Percentiles rank a stretch among this genome's conserved stretches.
These are phyloP conservation scores for Himalopsyche kuldschensis DNA, from an alignment of 2,888 invertebrate species.

Conservation along the genomic window DNA sequence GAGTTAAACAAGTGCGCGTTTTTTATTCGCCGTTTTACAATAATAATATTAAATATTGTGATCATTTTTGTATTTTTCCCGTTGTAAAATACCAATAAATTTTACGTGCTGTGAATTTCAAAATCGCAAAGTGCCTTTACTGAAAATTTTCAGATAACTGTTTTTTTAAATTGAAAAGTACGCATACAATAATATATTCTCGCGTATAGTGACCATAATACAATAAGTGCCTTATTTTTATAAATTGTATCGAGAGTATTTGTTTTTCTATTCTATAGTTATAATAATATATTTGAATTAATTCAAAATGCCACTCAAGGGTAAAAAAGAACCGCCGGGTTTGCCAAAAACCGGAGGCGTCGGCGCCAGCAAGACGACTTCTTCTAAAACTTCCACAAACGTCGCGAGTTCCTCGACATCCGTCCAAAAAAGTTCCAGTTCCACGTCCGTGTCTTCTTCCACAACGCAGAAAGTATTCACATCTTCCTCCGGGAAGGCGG, in stretches of 20 bases:
- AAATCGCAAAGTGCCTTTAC: background rate
- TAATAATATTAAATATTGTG: background rate
- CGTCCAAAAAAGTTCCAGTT: slow-evolving; percentile 51
- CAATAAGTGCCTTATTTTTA: slow-evolving; percentile 18
- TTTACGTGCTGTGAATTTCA: background rate
- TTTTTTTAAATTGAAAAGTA: background rate
- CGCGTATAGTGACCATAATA: background rate
- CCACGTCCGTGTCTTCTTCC: slow-evolving; percentile 33
- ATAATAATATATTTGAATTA: background rate
- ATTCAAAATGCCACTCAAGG: slow-evolving; percentile 59
- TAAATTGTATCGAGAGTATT: background rate
- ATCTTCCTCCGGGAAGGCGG: slow-evolving; percentile 55
- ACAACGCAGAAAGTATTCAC: slow-evolving; percentile 52
- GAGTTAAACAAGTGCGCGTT: background rate
- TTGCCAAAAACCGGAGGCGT: background rate
- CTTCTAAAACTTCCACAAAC: slow-evolving; percentile 52
- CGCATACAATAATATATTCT: background rate
- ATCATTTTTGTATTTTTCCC: slow-evolving; percentile 1
- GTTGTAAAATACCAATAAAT: background rate
- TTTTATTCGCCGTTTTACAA: background rate
- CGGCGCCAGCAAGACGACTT: slow-evolving; percentile 48
- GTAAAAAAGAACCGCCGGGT: slow-evolving; percentile 51
- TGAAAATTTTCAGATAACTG: background rate
- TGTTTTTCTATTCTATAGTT: background rate
- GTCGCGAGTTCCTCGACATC: slow-evolving; percentile 51